Conservation (phyloP, 1,140 invertebrate genomes). For the Eumaeus atala region DNA sequence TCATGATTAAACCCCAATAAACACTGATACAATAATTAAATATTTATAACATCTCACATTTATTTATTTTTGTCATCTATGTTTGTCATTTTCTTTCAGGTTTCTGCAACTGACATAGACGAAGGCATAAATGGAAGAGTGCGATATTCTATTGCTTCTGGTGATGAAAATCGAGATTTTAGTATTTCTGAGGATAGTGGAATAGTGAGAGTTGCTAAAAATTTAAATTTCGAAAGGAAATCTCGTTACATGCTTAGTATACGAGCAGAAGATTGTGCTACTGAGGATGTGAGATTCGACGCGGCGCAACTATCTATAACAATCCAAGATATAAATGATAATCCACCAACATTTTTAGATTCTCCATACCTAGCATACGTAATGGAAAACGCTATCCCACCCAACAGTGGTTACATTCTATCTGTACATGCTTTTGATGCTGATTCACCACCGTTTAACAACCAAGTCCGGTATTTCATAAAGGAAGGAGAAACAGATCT, state of each 20-base stretch:
- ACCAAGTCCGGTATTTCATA: conserved; percentile 91
- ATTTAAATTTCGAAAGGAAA: conserved; percentile 93
- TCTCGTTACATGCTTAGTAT: conserved; percentile 88
- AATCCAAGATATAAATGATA: conserved; percentile 96
- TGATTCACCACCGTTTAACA: conserved; percentile 92
- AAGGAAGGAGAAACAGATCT: conserved; percentile 93
- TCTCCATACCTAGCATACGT: conserved; percentile 93
- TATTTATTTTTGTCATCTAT: neutral
- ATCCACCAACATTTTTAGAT: conserved; percentile 91
- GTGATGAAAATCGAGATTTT: conserved; percentile 93
- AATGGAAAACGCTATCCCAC: conserved; percentile 91
- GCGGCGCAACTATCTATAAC: conserved; percentile 82
- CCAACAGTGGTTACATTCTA: conserved; percentile 84
- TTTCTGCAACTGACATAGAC: conserved; percentile 94
- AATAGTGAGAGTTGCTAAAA: conserved; percentile 90
- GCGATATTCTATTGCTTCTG: conserved; percentile 89
- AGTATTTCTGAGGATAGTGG: conserved; percentile 93
- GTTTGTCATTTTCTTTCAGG: conserved; percentile 73
- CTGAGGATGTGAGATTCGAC: conserved; percentile 79
- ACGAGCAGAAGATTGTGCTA: conserved; percentile 90
- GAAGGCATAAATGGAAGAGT: conserved; percentile 91
- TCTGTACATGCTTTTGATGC: conserved; percentile 91
- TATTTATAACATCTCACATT: too few species aligned
- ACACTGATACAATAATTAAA: too few species aligned
- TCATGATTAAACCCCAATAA: too few species aligned